Base-by-base conservation (phyloP, 2,888 invertebrate species). In the Eudasyphora cyanicolor region DNA sequence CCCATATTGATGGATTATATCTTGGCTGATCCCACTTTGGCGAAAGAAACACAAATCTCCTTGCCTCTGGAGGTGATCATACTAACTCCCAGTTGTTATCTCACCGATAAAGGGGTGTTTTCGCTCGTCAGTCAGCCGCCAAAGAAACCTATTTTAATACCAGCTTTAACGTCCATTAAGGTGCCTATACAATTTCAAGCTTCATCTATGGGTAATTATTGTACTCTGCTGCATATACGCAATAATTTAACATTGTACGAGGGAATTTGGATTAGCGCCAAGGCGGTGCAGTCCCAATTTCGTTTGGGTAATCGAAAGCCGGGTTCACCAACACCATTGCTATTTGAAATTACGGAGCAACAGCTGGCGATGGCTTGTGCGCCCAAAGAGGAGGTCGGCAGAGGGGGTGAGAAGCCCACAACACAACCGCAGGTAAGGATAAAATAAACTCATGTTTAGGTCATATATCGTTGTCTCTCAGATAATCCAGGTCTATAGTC, bases 221-320 rank as follows among this genome's bases (percentile, higher is more conserved):
- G 92, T 70, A 92, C 92, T 0, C 86, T 92, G 8, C 85, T 92
- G 42, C 92, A 92, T 78, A 90, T 92, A 91, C 95, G 98, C 87
- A 99, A 99, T 92, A 99, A 99, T 92, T 93, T 99, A 89, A 99
- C 99, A 0, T 95, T 98, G 45, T 92, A 98, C 89, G 99, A 99
- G 92, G 95, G 96, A 2, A 93, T 98, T 29, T 94, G 96, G 89
- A 92, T 99, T 83, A 94, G 94, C 78, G 98, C 97, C 0, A 95
- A 96, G 89, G 98, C 98, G 17, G 97, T 97, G 0, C 93, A 95
- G 86, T 97, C 98, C 2, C 95, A 96, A 90, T 96, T 99, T 91
- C 96, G 96, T 89, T 95, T 98, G 88, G 98, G 95, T 24, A 98
- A 97, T 89, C 95, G 96, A n/a, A 95, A 95, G 78, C 96, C 98